These are phyloP conservation scores for Heliocidaris erythrogramma DNA, from an alignment of 35 echinoderm and acorn worm genomes.

Conservation along the genomic window DNA sequence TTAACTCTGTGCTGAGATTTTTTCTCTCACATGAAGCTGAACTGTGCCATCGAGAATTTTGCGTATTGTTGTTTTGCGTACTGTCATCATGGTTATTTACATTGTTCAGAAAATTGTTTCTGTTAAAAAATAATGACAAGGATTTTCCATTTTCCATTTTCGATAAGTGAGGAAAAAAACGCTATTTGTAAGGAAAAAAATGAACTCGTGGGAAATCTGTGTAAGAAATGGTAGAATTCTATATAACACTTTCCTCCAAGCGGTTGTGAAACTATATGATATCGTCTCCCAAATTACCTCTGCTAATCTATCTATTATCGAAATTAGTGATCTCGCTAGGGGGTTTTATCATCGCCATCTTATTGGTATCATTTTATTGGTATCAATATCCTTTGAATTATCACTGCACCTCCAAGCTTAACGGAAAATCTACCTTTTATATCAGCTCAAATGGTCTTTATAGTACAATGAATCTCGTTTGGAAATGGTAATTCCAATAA, in stretches of 20 bases:
- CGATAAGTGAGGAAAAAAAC: background rate
- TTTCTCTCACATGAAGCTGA: too few species aligned
- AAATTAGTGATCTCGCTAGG: background rate
- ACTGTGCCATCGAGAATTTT: too few species aligned
- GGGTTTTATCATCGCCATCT: background rate
- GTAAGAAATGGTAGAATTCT: background rate
- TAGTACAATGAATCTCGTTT: background rate
- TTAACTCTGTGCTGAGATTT: too few species aligned
- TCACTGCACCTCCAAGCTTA: background rate
- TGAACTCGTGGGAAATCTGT: background rate
- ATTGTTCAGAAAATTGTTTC: too few species aligned
- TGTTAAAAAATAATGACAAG: too few species aligned
- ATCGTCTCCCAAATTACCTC: background rate
- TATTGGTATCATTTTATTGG: background rate
- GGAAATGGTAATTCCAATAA: background rate
- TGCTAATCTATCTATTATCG: background rate
- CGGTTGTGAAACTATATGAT: background rate
- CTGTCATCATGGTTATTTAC: too few species aligned
- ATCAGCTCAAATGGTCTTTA: background rate
- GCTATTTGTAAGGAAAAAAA: background rate
- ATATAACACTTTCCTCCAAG: background rate
- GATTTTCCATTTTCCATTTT: background rate
- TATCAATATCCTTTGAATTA: background rate
- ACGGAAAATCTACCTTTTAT: background rate
- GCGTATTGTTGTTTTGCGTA: too few species aligned